Evolutionary conservation across 35 echinoderm and acorn worm genomes (phyloP), one percentile per base, ranked within the genome.

Genomic region (Apostichopus parvimensis): DNA sequence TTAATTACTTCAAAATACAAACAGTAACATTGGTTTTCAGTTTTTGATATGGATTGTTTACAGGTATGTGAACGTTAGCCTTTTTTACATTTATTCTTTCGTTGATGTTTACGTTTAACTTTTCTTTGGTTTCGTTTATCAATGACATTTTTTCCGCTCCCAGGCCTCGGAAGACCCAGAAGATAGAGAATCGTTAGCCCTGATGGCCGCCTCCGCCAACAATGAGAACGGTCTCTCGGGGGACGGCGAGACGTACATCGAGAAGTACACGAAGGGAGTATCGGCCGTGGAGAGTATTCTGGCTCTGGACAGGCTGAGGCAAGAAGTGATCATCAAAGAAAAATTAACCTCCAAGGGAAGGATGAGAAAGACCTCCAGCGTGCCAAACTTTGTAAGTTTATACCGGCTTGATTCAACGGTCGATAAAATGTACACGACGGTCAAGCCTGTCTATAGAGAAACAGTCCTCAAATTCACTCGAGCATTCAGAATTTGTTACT

Each of bases 281-380:
- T 98, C 97, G 3, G 97, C 97, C 0, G 97, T 98, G 56, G 97
- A 98, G 79, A 98, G 97, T 65, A 98, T 98, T 15, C 89, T 98
- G 57, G 97, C 97, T 13, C 79, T 98, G 6, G 97, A 98, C 79
- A 96, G 97, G 55, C 79, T 98, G 89, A 14, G 97, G 90, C 97
- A 98, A 79, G 97, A 98, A 76, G 97, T 98, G 11, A 93, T 98
- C 20, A 98, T 98, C 83, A 98, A 98, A 83, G 97, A 98, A 82
- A 98, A 98, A 89, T 64, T 98, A 9, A 92, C 97, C 57, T 91
- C 95, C 34, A 92, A 94, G 58, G 97, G 97, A 57, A 92, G 95
- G 79, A 83, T 98, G 76, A 92, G 97, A 28, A 98, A 98, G 68
- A 98, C 97, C 53, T 56, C 97, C 82, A 98, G 97, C 78, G 97